phyloP scores from a whole-genome alignment of 2,888 invertebrate genomes.

The Melikaiella ostensackeni region DNA sequence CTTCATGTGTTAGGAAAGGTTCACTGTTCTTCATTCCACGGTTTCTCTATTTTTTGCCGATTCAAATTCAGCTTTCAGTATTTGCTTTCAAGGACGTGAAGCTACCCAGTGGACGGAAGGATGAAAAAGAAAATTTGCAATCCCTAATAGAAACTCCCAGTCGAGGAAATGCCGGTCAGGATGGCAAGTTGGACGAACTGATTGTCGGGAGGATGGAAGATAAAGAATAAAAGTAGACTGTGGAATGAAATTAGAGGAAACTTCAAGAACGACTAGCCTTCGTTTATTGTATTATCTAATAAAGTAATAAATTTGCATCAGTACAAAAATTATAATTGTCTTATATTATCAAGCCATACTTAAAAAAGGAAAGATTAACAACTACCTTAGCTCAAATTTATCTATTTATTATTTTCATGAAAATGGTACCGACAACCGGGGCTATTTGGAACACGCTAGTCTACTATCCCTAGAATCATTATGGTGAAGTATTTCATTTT shows the following conservation, averaged over 20 bases:
- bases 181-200: conserved; percentile 22
- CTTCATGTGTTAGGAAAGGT: background rate
- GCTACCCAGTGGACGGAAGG: conserved; percentile 20
- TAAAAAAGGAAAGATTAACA: too few species aligned
- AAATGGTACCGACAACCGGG: too few species aligned
- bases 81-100: conserved; percentile 24
- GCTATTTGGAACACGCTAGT: too few species aligned
- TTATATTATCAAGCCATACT: too few species aligned
- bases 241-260: background rate
- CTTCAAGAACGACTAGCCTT: background rate
- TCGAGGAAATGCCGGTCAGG: conserved; percentile 16
- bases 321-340: too few species aligned
- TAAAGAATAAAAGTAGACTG: conserved; percentile 2
- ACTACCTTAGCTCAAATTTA: too few species aligned
- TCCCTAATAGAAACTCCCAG: conserved; percentile 23
- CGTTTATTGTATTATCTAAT: too few species aligned
- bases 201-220: conserved; percentile 1
- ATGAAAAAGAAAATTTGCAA: conserved; percentile 28
- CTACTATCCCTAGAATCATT: too few species aligned
- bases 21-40: background rate
- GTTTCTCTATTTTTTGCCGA: background rate
- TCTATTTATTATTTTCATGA: too few species aligned
- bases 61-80: conserved; percentile 12
- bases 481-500: too few species aligned
- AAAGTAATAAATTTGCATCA: too few species aligned